A percentile compares a stretch with the other conserved stretches of the same genome.
Evolutionary conservation across 2,888 invertebrate species (phyloP).

Genomic region (Drosophila tripunctata): DNA sequence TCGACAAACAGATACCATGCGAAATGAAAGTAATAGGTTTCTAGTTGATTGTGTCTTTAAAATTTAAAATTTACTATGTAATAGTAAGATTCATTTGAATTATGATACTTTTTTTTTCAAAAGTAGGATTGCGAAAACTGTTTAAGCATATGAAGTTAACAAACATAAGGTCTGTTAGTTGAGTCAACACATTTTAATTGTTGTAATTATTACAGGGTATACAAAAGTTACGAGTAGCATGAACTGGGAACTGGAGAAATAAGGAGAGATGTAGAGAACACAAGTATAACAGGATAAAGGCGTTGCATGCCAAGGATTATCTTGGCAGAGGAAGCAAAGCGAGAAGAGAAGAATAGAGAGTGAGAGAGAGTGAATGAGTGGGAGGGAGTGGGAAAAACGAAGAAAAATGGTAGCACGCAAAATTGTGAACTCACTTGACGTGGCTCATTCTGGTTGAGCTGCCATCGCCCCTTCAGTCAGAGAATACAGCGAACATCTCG

Average conservation of each 20-base stretch:
- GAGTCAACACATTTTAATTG: no score
- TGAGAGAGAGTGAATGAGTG: background rate
- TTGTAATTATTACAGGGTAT: slow-evolving; percentile 32
- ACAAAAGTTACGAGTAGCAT: slow-evolving; percentile 9
- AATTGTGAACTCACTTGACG: slow-evolving; percentile 81
- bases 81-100: no score
- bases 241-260: slow-evolving; percentile 7
- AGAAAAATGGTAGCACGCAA: slow-evolving; percentile 80
- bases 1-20: slow-evolving; percentile 5
- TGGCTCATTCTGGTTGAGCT: slow-evolving; percentile 76
- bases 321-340: slow-evolving; percentile 14
- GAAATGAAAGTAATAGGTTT: background rate
- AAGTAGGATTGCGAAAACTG: no score
- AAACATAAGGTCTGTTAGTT: no score
- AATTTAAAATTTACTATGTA: no score
- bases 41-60: background rate
- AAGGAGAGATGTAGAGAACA: slow-evolving; percentile 42
- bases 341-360: background rate
- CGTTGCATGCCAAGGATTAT: slow-evolving; percentile 80
- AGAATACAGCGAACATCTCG: slow-evolving; percentile 1
- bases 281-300: slow-evolving; percentile 80
- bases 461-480: slow-evolving; percentile 11
- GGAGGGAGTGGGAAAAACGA: slow-evolving; percentile 37
- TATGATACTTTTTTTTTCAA: no score
- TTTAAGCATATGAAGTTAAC: no score